phyloP scores from a whole-genome alignment of 2,797 vertebrate genomes.

The Furcifer pardalis region DNA sequence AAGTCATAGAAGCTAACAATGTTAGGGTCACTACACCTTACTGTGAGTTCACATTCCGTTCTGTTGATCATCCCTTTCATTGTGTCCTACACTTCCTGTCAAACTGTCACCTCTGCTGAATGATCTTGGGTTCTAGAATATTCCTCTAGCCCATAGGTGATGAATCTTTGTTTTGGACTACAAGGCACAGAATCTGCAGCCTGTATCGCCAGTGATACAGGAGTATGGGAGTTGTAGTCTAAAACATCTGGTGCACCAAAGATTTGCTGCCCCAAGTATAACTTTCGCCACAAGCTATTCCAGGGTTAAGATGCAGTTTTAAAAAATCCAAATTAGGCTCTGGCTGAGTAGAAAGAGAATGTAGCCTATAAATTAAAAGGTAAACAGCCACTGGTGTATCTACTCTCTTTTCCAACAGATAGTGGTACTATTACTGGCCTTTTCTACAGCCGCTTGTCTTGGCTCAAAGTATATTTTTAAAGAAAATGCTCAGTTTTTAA shows the following conservation, averaged over 20 bases:
- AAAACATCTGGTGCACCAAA: too few species aligned
- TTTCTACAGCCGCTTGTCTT: constrained; percentile 29
- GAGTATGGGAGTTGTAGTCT: too few species aligned
- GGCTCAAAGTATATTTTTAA: constrained; percentile 3
- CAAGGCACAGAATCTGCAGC: too few species aligned
- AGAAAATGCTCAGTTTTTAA: neutral
- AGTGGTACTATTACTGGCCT: constrained; percentile 32
- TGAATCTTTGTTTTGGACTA: too few species aligned
- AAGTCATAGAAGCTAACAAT: neutral
- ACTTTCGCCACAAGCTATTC: neutral
- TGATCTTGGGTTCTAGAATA: neutral
- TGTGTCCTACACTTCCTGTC: neutral
- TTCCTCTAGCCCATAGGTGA: neutral
- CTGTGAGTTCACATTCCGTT: neutral
- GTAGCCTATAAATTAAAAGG: too few species aligned
- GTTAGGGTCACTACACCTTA: neutral
- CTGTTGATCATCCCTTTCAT: neutral
- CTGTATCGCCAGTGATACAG: too few species aligned
- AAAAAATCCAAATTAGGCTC: neutral
- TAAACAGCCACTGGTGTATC: constrained; percentile 40
- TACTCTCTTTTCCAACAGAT: constrained; percentile 39
- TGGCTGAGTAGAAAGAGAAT: neutral
- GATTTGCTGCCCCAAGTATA: too few species aligned
- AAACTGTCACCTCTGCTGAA: neutral
- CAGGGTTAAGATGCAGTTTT: neutral